These are phyloP conservation scores for Callimorpha dominula DNA, from an alignment of 2,888 invertebrate genomes.

Conservation along the genomic window DNA sequence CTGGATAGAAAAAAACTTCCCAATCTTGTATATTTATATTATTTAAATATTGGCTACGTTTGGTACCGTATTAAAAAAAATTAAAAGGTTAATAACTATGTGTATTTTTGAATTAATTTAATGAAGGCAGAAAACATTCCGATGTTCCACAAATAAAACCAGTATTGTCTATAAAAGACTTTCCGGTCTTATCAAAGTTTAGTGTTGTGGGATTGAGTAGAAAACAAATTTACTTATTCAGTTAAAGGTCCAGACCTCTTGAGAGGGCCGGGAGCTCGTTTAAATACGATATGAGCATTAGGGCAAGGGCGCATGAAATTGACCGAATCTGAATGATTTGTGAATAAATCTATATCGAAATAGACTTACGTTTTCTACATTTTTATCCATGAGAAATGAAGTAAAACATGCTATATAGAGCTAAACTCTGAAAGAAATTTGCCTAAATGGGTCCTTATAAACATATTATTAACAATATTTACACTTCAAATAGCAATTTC, in stretches of 20 bases:
- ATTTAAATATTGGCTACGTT: too few species aligned
- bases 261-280: constrained; percentile 31
- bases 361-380: not conserved
- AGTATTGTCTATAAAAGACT: constrained; percentile 26
- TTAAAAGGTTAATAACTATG: too few species aligned
- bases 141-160: constrained; percentile 25
- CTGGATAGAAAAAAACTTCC: too few species aligned
- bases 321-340: constrained; percentile 45
- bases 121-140: not conserved
- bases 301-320: constrained; percentile 48
- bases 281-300: constrained; percentile 53
- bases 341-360: constrained; percentile 32
- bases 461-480: not conserved
- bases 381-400: constrained; percentile 13
- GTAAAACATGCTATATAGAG: not conserved
- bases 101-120: not conserved
- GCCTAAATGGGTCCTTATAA: not conserved
- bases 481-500: not conserved
- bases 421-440: not conserved
- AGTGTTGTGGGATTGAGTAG: constrained; percentile 33
- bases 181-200: constrained; percentile 39
- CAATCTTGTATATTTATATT: too few species aligned
- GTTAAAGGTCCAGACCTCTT: constrained; percentile 26
- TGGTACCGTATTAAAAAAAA: too few species aligned
- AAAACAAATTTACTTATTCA: constrained; percentile 52